Percentiles rank a stretch among this genome's conserved stretches.
Conservation (phyloP, 1,140 invertebrate species). For the Drosophila pseudoananassae region DNA sequence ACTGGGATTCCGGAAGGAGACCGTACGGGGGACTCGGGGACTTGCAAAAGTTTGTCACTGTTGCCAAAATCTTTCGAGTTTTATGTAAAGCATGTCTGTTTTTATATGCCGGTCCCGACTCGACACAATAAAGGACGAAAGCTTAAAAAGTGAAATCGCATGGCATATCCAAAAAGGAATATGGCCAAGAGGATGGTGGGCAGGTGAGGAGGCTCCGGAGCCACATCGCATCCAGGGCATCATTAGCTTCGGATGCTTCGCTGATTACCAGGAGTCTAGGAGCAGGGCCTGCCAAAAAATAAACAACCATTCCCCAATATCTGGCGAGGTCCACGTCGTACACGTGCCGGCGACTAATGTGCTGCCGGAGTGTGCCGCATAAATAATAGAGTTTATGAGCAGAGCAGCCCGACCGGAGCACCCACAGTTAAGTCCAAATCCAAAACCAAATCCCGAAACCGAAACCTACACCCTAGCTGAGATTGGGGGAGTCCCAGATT, state of each 20-base stretch:
- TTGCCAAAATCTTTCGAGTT: conserved; percentile 57
- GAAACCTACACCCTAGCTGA: neutral
- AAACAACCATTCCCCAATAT: conserved; percentile 47
- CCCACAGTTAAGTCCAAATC: conserved; percentile 7
- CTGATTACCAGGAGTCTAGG: conserved; percentile 45
- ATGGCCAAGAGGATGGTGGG: neutral
- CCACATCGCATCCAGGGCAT: conserved; percentile 21
- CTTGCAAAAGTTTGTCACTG: conserved; percentile 52
- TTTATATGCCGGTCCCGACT: conserved; percentile 36
- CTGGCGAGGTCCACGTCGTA: conserved; percentile 45
- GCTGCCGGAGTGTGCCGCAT: conserved; percentile 51
- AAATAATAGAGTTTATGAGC: conserved; percentile 69
- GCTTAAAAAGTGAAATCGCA: conserved; percentile 38
- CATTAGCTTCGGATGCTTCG: conserved; percentile 54
- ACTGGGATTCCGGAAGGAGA: conserved; percentile 41
- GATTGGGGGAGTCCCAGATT: conserved; percentile 14
- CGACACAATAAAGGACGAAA: conserved; percentile 31
- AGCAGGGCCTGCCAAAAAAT: conserved; percentile 14
- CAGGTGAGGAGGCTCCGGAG: conserved; percentile 29
- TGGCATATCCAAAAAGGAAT: conserved; percentile 4
- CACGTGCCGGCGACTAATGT: conserved; percentile 58
- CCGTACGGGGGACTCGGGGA: conserved; percentile 11
- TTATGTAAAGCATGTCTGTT: conserved; percentile 66
- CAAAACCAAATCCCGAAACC: conserved; percentile 33
- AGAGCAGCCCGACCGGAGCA: conserved; percentile 5